A percentile compares a stretch with the other conserved stretches of the same genome.
These are phyloP conservation scores for Drosophila nannoptera DNA, from an alignment of 1,140 invertebrate species.

Conservation along the genomic window DNA sequence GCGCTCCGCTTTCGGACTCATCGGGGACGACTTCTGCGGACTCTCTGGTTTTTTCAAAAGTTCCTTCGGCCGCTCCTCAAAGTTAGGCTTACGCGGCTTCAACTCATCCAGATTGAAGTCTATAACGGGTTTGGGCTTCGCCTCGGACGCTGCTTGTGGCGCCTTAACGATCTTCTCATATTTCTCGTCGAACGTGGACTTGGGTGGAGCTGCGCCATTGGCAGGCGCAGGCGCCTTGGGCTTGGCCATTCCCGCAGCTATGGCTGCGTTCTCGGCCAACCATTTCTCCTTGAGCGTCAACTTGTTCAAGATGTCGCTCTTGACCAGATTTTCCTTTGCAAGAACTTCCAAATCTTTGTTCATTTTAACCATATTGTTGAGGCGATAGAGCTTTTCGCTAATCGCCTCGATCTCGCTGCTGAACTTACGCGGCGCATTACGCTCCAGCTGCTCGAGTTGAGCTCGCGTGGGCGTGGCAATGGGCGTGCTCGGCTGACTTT, in stretches of 20 bases:
- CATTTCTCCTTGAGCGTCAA: constrained; percentile 77
- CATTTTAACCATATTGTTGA: constrained; percentile 78
- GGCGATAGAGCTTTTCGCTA: constrained; percentile 74
- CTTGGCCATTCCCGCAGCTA: constrained; percentile 51
- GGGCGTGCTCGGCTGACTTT: constrained; percentile 54
- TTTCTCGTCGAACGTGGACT: constrained; percentile 69
- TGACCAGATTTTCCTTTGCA: constrained; percentile 77
- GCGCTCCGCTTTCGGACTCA: constrained; percentile 45
- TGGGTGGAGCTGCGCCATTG: constrained; percentile 28
- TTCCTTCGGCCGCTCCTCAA: constrained; percentile 63
- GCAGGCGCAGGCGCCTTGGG: constrained; percentile 4
- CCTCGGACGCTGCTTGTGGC: constrained; percentile 6
- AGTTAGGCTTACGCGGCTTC: constrained; percentile 63
- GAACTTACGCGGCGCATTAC: constrained; percentile 60
- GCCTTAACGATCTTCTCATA: constrained; percentile 54
- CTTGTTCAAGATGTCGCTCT: constrained; percentile 77
- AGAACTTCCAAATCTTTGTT: constrained; percentile 75
- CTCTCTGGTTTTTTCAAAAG: constrained; percentile 38
- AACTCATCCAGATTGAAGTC: constrained; percentile 64
- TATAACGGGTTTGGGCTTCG: constrained; percentile 59
- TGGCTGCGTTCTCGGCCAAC: constrained; percentile 71
- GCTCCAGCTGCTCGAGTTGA: constrained; percentile 74
- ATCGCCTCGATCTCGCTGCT: constrained; percentile 76
- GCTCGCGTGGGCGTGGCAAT: constrained; percentile 52
- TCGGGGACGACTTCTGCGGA: constrained; percentile 30